phyloP scores from a whole-genome alignment of 23 tunicate genomes.

The Styela clava region DNA sequence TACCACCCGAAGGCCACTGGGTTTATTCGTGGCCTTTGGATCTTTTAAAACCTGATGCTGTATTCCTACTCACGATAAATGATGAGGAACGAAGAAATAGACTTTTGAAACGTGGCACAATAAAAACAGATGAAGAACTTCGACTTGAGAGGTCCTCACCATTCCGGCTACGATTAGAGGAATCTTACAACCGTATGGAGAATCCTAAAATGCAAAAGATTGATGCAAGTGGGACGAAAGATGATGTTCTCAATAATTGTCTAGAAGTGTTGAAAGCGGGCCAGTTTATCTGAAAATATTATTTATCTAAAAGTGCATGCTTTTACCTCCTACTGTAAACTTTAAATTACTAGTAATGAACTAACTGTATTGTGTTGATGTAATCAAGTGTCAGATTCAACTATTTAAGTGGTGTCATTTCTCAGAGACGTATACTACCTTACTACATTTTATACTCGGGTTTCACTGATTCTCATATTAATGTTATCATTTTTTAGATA shows the following conservation, averaged over 20 bases:
- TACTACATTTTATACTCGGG: no score
- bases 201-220: constrained; percentile 3
- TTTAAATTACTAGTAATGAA: no score
- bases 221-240: constrained; percentile 1
- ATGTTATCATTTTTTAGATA: no score
- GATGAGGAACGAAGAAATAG: constrained; percentile 22
- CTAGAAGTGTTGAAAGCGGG: neutral
- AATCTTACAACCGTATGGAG: constrained; percentile 10
- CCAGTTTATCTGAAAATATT: neutral
- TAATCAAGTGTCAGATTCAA: no score
- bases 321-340: no score
- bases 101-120: constrained; percentile 13
- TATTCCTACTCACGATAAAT: constrained; percentile 5
- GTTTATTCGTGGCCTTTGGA: constrained; percentile 24
- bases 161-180: constrained; percentile 18
- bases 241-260: constrained; percentile 8
- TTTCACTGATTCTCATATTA: no score
- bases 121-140: constrained; percentile 31
- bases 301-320: no score
- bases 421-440: no score
- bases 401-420: no score
- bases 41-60: constrained; percentile 19
- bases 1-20: constrained; percentile 22
- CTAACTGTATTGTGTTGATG: no score
- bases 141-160: neutral